These are phyloP conservation scores for Fistularia commersonii DNA, from an alignment of 2,797 vertebrate genomes.

Conservation along the genomic window DNA sequence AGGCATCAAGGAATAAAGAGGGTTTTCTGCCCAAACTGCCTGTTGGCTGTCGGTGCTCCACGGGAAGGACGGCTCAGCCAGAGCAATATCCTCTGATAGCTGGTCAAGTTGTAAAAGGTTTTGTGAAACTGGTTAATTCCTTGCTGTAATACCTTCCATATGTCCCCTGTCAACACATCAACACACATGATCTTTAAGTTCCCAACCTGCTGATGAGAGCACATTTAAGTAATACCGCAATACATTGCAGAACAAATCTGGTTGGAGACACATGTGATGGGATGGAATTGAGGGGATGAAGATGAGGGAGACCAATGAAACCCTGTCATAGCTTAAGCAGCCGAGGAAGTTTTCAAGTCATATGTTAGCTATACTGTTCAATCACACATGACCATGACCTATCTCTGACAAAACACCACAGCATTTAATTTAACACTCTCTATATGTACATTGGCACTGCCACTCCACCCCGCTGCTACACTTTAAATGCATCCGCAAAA, in stretches of 20 bases:
- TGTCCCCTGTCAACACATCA: conserved; percentile 57
- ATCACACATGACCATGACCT: too few relatives aligned
- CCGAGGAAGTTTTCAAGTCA: conserved; percentile 7
- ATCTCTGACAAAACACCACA: too few relatives aligned
- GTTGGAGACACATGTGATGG: conserved; percentile 37
- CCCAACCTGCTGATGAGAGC: conserved; percentile 63
- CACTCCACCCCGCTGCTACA: too few relatives aligned
- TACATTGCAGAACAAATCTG: conserved; percentile 37
- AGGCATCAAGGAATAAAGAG: conserved; percentile 35
- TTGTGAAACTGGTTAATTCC: conserved; percentile 61
- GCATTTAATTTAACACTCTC: too few relatives aligned
- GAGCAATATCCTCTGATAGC: conserved; percentile 31
- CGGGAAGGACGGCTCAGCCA: conserved; percentile 26
- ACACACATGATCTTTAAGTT: conserved; percentile 57
- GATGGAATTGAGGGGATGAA: conserved; percentile 34
- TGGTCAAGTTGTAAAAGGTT: conserved; percentile 40
- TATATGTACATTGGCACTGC: too few relatives aligned
- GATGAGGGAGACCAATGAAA: conserved; percentile 41
- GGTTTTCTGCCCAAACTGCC: conserved; percentile 30
- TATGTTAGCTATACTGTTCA: too few relatives aligned
- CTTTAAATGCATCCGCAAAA: too few relatives aligned
- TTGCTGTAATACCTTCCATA: conserved; percentile 53
- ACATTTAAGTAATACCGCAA: conserved; percentile 45
- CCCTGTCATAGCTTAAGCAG: conserved; percentile 15
- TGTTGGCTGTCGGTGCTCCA: conserved; percentile 34